Conservation (phyloP, 2,888 invertebrate species). For the Clunio marinus region DNA sequence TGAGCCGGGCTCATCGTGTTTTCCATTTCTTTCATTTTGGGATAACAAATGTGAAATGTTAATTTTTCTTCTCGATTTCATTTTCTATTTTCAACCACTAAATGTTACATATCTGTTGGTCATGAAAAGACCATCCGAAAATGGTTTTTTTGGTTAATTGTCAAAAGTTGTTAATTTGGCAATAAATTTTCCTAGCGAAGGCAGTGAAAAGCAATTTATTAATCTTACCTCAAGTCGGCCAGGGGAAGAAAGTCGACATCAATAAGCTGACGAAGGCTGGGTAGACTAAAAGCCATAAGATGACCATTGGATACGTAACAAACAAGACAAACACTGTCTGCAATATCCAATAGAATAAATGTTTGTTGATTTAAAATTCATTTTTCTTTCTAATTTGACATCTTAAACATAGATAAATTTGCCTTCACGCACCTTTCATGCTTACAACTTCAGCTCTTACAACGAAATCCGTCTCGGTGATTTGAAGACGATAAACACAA, state of each 20-base stretch:
- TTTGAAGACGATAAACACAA: constrained; percentile 87
- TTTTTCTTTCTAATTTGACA: too few species aligned
- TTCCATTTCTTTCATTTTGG: too few species aligned
- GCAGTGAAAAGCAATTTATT: neutral
- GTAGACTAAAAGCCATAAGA: constrained; percentile 89
- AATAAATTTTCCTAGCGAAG: too few species aligned
- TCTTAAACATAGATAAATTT: too few species aligned
- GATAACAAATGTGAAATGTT: too few species aligned
- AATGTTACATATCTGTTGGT: too few species aligned
- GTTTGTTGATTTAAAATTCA: too few species aligned
- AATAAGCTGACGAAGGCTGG: constrained; percentile 86
- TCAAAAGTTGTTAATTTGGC: too few species aligned
- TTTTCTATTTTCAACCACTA: too few species aligned
- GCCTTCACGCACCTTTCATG: constrained; percentile 67
- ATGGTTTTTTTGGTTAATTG: neutral
- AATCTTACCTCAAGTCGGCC: constrained; percentile 81
- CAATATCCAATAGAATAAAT: constrained; percentile 46
- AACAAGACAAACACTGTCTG: constrained; percentile 91
- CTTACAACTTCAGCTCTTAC: constrained; percentile 90
- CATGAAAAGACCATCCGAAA: neutral
- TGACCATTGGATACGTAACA: constrained; percentile 94
- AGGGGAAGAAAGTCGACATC: constrained; percentile 93
- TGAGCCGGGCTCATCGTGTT: too few species aligned
- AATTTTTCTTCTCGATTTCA: too few species aligned
- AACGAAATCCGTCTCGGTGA: constrained; percentile 89